Base-by-base conservation (phyloP, 2,797 vertebrate genomes). In the Botia kubotai region DNA sequence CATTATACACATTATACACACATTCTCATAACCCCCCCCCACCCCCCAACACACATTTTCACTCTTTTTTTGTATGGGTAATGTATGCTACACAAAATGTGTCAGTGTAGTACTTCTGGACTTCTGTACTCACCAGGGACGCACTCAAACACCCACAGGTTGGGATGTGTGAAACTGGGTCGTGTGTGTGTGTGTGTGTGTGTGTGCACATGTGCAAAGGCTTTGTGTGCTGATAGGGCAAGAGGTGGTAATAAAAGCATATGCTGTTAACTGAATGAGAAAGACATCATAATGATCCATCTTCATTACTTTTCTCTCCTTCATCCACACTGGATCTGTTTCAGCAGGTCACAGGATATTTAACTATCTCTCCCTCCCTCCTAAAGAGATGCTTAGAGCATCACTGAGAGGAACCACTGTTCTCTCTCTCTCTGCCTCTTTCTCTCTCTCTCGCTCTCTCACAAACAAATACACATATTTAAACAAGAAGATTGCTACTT, bases 241-340 rank as follows among this genome's bases (percentile, higher is more conserved):
- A 93, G 90, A 94, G 93, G 93, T 93, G 92, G 90, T 92, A 94
- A 94, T 94, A 94, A 93, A 95, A 93, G 90, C 91, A 93, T 93
- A 94, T 93, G 93, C 92, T 90, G 92, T 94, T 94, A 94, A 86
- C 90, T 90, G 93, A 93, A 94, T 93, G 93, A 91, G 93, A 93
- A 93, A 94, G 90, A 90, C 92, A 94, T 93, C 91, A 90, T 88
- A 52, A 89, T 91, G 89, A 95, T 94, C 94, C 92, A 94, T 95
- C 89, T 90, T 90, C 87, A 89, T 90, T 90, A 88, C 82, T 83
- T 77, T 48, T 83, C 92, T 93, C 91, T 92, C 87, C 77, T 75
- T 84, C 57, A 87, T 89, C 89, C 88, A 90, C 92, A 91, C 90
- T 77, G 88, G 92, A 94, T 93, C 88, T 87, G 91, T 92, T 93